These are phyloP conservation scores for Denticeps clupeoides DNA, from an alignment of 2,797 vertebrate species.

Conservation along the genomic window DNA sequence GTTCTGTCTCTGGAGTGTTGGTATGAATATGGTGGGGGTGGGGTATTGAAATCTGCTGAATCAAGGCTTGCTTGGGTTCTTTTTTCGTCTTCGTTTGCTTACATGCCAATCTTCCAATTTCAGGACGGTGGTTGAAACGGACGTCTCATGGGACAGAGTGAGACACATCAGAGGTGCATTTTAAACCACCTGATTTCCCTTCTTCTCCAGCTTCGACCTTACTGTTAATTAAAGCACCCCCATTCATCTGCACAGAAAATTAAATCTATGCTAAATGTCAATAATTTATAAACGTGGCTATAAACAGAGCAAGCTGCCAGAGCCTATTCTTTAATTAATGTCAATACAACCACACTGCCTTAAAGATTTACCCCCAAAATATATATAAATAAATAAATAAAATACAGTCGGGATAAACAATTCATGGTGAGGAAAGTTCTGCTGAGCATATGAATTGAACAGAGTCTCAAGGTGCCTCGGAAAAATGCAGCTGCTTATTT, in stretches of 20 bases:
- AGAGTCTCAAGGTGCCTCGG: too few relatives aligned
- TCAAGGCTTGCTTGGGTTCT: constrained; percentile 65
- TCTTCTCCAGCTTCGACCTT: too few relatives aligned
- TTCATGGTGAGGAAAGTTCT: neutral
- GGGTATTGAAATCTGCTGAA: constrained; percentile 70
- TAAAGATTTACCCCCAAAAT: constrained; percentile 22
- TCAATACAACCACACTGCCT: constrained; percentile 23
- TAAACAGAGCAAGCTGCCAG: constrained; percentile 24
- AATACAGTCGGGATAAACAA: constrained; percentile 2
- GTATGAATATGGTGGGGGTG: constrained; percentile 42
- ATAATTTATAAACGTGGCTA: constrained; percentile 32
- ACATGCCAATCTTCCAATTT: constrained; percentile 71
- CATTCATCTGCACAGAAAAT: constrained; percentile 29
- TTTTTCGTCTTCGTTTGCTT: too few relatives aligned
- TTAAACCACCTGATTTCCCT: neutral
- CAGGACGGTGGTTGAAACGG: constrained; percentile 65
- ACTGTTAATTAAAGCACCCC: constrained; percentile 51
- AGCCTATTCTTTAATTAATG: constrained; percentile 17
- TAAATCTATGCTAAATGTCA: constrained; percentile 33
- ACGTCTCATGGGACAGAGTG: constrained; percentile 62
- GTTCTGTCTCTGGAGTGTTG: constrained; percentile 54
- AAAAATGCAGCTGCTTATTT: too few relatives aligned
- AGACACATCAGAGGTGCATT: constrained; percentile 37
- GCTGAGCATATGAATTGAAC: too few relatives aligned
- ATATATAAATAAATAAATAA: constrained; percentile 1